phyloP scores from a whole-genome alignment of 2,113 vertebrate genomes.

The Cheirogaleus medius region DNA sequence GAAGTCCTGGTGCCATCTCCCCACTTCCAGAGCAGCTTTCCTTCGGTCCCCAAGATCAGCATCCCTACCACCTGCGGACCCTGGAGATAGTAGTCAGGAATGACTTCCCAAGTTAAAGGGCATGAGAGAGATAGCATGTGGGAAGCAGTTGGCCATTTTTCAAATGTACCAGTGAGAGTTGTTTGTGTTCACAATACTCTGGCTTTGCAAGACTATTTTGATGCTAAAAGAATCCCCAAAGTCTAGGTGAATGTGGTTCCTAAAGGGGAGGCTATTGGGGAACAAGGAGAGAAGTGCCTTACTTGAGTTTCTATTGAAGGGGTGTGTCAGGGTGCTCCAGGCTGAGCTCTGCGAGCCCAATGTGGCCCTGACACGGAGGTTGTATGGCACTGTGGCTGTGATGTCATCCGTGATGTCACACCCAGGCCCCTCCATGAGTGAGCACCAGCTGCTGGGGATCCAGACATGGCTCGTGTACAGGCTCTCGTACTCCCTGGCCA shows the following conservation, averaged over 20 bases:
- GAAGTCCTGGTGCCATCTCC: background rate
- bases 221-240: background rate
- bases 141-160: background rate
- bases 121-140: background rate
- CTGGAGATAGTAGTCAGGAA: background rate
- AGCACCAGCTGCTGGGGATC: conserved; percentile 81
- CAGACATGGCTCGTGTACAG: conserved; percentile 77
- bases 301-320: conserved; percentile 83
- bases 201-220: background rate
- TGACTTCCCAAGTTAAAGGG: background rate
- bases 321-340: conserved; percentile 77
- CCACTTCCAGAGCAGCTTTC: background rate
- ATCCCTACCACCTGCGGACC: background rate
- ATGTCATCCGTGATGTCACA: conserved; percentile 84
- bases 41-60: background rate
- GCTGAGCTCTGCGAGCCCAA: conserved; percentile 52
- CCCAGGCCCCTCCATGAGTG: background rate
- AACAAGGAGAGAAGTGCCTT: conserved; percentile 28
- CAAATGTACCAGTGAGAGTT: background rate
- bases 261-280: background rate
- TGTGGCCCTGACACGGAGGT: conserved; percentile 76
- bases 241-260: background rate
- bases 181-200: background rate
- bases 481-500: conserved; percentile 83
- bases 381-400: conserved; percentile 81